phyloP scores from a whole-genome alignment of 2,113 vertebrate genomes.

The Pipa parva region DNA sequence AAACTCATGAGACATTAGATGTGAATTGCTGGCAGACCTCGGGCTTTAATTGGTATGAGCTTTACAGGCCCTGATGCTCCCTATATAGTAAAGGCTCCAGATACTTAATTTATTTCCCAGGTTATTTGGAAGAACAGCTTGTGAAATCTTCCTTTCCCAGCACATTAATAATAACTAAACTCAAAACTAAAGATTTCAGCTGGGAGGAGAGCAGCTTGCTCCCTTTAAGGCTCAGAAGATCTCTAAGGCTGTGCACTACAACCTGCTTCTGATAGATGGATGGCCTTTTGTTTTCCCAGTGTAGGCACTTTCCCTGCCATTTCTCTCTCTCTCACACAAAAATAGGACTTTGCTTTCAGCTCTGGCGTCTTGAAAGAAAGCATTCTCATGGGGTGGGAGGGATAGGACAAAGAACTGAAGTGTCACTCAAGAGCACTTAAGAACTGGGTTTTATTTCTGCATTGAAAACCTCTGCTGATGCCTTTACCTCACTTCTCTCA shows the following conservation, averaged over 20 bases:
- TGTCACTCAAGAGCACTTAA: constrained; percentile 58
- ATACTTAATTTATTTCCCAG: constrained; percentile 20
- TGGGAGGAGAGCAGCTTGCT: constrained; percentile 31
- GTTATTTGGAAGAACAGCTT: constrained; percentile 40
- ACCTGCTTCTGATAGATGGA: constrained; percentile 43
- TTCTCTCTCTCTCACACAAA: constrained; percentile 38
- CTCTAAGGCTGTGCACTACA: constrained; percentile 17
- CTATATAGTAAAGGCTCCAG: not conserved
- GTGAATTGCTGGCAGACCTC: constrained; percentile 40
- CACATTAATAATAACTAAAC: constrained; percentile 47
- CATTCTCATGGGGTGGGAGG: constrained; percentile 43
- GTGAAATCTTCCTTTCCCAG: constrained; percentile 41
- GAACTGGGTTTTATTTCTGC: constrained; percentile 43
- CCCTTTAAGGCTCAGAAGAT: not conserved
- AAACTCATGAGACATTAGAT: constrained; percentile 9
- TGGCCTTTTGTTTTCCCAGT: constrained; percentile 26
- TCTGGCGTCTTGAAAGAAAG: constrained; percentile 48
- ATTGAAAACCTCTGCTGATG: not conserved
- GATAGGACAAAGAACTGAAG: constrained; percentile 49
- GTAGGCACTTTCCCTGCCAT: constrained; percentile 46
- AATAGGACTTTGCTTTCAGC: constrained; percentile 44
- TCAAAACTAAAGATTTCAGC: constrained; percentile 41
- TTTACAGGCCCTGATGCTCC: constrained; percentile 27
- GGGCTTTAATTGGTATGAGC: constrained; percentile 4
- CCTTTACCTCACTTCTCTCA: constrained; percentile 19